Base-by-base conservation (phyloP, 2,113 vertebrate species). In the Neolamprologus longior region DNA sequence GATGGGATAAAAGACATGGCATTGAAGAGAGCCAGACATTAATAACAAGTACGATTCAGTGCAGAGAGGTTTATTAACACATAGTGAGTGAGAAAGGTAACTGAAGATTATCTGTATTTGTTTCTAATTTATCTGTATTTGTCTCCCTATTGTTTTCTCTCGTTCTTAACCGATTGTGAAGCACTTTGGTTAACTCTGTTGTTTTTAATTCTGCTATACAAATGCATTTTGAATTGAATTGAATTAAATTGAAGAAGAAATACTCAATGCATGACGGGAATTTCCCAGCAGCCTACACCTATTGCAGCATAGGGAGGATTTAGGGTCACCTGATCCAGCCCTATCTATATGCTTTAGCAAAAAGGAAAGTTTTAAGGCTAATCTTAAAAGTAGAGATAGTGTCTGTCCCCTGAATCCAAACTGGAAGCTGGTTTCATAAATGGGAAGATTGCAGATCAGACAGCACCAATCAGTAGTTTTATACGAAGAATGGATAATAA, bases 141-240 rank as follows among this genome's bases (percentile, higher is more conserved):
- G 55, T 58, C 55, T 58, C 3, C 26, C 14, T 58, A 58, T 58
- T 2, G 14, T 4, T 58, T 58, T 58, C 55, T 58, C 55, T 31
- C 5, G 26, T 4, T 58, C 13, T 58, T 17, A 58, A 58, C 26
- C 5, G 1, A 31, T 58, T 58, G 55, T 58, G 55, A 58, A 58
- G 26, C 26, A 58, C 55, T 58, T 58, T 58, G 55, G 26, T 58
- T 0, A 58, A 31, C 0, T 58, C 26, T 58, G 26, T 15, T 58
- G 0, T 58, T 0, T 58, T 58, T 31, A 58, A 58, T 2, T 58
- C 7, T 58, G 55, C 55, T 58, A 58, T 58, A 58, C 0, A 58
- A 58, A 58, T 58, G 26, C 1, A 58, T 58, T 58, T 58, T 58
- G 7, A 58, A 28, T 57, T 57, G 0, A 57, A 57, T 55, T 54